These are phyloP conservation scores for Eustalomyia histrio DNA, from an alignment of 2,888 invertebrate species.

Conservation along the genomic window DNA sequence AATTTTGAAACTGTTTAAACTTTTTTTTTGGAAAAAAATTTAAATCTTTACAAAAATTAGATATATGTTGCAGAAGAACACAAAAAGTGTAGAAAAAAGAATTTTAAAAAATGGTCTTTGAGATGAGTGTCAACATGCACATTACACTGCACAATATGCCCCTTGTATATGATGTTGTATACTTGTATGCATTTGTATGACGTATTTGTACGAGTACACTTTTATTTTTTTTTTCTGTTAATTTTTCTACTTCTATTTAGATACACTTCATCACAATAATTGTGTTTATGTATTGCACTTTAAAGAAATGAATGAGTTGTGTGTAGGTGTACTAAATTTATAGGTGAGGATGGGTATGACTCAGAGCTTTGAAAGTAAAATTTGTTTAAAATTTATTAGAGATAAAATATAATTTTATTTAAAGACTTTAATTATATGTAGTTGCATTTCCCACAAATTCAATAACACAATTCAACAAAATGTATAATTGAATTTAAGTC, in stretches of 20 bases:
- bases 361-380: neutral
- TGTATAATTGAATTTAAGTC: too few species aligned
- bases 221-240: neutral
- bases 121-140: slow-evolving; percentile 40
- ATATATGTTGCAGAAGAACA: neutral
- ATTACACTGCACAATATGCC: slow-evolving; percentile 28
- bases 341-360: slow-evolving; percentile 1
- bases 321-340: neutral
- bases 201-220: slow-evolving; percentile 16
- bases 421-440: too few species aligned
- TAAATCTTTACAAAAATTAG: too few species aligned
- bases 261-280: slow-evolving; percentile 61
- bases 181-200: slow-evolving; percentile 8
- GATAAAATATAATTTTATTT: too few species aligned
- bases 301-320: slow-evolving; percentile 34
- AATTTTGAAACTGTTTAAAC: too few species aligned
- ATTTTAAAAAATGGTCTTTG: slow-evolving; percentile 6
- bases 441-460: too few species aligned
- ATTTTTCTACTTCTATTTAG: slow-evolving; percentile 35
- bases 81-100: slow-evolving; percentile 5
- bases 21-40: too few species aligned
- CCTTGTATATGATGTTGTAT: slow-evolving; percentile 24
- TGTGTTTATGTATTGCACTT: slow-evolving; percentile 56
- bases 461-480: too few species aligned
- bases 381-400: neutral